Conservation (phyloP, 2,888 invertebrate species). For the Acleris holmiana region DNA sequence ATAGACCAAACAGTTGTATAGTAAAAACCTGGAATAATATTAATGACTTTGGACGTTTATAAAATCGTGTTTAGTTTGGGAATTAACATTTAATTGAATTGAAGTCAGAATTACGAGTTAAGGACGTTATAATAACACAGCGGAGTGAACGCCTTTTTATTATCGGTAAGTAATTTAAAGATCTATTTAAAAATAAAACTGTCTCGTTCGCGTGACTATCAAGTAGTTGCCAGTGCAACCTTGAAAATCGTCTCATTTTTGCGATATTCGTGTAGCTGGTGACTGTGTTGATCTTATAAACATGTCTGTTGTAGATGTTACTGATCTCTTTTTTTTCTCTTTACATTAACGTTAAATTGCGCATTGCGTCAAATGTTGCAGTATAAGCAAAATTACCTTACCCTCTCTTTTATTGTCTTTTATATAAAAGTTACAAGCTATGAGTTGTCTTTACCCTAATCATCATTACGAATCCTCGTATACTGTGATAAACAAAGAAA, state of each 20-base stretch:
- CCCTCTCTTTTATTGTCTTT: neutral
- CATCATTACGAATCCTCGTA: no score
- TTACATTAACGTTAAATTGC: slow-evolving; percentile 2
- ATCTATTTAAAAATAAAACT: no score
- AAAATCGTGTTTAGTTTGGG: slow-evolving; percentile 4
- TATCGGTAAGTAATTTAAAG: slow-evolving; percentile 24
- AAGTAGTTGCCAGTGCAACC: no score
- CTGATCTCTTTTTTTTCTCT: no score
- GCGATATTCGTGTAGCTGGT: no score
- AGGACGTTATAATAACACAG: slow-evolving; percentile 25
- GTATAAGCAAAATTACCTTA: slow-evolving; percentile 8
- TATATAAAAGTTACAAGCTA: no score
- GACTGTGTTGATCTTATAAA: no score
- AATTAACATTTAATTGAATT: slow-evolving; percentile 1
- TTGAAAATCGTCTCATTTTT: no score
- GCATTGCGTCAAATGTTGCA: slow-evolving; percentile 33
- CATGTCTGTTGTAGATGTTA: no score
- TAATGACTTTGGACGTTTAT: neutral
- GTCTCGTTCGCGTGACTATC: no score
- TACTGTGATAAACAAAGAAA: no score
- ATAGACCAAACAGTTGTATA: slow-evolving; percentile 8
- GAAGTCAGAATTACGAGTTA: slow-evolving; percentile 18
- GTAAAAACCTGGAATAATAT: neutral
- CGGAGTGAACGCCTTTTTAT: slow-evolving; percentile 10
- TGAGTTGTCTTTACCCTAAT: no score